Percentiles rank a stretch among this genome's conserved stretches.
These are phyloP conservation scores for Apis laboriosa DNA, from an alignment of 1,140 invertebrate species.

Conservation along the genomic window DNA sequence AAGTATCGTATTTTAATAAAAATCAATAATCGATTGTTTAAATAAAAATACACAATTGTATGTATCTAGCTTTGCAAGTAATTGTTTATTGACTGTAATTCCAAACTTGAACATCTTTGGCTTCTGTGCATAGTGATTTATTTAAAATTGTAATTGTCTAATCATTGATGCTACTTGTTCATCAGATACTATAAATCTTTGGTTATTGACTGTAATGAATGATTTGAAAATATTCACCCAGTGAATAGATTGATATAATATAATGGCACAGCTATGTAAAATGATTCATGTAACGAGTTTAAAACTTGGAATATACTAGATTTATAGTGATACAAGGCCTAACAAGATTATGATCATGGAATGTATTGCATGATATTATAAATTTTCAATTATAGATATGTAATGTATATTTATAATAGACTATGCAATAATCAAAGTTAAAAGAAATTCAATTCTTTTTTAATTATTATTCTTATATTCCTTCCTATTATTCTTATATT, in stretches of 20 bases:
- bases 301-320: neutral
- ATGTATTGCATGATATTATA: too few relatives aligned
- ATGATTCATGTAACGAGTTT: neutral
- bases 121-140: neutral
- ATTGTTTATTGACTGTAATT: neutral
- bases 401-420: neutral
- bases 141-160: neutral
- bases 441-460: too few relatives aligned
- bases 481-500: neutral
- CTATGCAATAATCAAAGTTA: too few relatives aligned
- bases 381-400: neutral
- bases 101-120: neutral
- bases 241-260: neutral
- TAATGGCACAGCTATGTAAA: neutral
- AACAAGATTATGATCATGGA: too few relatives aligned
- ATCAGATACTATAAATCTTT: neutral
- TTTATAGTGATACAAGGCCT: neutral
- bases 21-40: neutral
- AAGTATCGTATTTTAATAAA: neutral
- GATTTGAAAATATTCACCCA: neutral
- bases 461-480: neutral
- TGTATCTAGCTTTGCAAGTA: neutral
- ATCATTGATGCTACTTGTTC: neutral
- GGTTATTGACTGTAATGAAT: conserved; percentile 7
- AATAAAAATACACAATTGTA: neutral